Base-by-base conservation (phyloP, 2,113 vertebrate genomes). In the Nipponia nippon region DNA sequence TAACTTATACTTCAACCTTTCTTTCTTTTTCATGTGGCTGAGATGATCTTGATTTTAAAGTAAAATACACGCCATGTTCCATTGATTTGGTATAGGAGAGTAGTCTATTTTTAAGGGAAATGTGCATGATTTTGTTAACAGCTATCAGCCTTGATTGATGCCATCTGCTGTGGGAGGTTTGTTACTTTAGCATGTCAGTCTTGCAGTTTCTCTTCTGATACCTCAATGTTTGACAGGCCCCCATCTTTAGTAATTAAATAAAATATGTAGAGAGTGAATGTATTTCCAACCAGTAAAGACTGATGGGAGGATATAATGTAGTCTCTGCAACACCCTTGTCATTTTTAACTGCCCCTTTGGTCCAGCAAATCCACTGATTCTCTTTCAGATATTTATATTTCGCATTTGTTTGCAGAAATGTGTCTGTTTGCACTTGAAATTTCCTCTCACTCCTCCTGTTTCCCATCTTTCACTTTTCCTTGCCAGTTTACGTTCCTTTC, bases 111-210 rank as follows among this genome's bases (percentile, higher is more conserved):
- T 87, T 70, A 94, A 95, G 42, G 63, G 50, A 42, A 90, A 85
- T 34, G 38, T 75, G 36, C 32, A 73, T 44, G 82, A 61, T 67
- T 94, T 69, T 94, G 30, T 89, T 91, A 96, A 72, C 71, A 92
- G 62, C 71, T 87, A 86, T 80, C 81, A 90, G 81, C 73, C 69
- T 95, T 93, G 95, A 97, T 95, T 84, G 86, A 93, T 67, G 87
- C 58, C 90, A 96, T 94, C 83, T 94, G 93, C 83, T 96, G 80
- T 87, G 73, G 44, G 73, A 92, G 65, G 63, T 86, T 88, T 96
- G 78, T 87, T 90, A 69, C 79, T 96, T 87, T 50, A 95, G 61
- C 69, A 79, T 49, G 86, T 95, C 89, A 95, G 15, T 91, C 77
- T 65, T 84, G 16, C 30, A 76, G 80, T 89, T 93, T 94, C 69